phyloP scores from a whole-genome alignment of 1,140 invertebrate genomes.

The Leucophenga varia region DNA sequence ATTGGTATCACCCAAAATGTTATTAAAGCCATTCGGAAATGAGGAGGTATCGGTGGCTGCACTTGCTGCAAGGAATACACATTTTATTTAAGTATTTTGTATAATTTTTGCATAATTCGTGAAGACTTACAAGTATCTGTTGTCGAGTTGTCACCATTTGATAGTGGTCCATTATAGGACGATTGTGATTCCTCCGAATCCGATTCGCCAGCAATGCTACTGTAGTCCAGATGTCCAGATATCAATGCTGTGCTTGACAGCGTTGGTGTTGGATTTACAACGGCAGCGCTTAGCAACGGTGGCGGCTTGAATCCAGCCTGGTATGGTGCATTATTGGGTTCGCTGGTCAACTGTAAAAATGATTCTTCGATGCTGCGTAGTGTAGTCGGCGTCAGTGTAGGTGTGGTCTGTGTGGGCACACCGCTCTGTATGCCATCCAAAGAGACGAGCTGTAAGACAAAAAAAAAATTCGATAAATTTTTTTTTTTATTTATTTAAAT shows the following conservation, averaged over 20 bases:
- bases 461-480: no score
- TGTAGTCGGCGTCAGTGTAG: constrained; percentile 90
- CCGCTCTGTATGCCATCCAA: constrained; percentile 81
- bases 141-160: constrained; percentile 49
- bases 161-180: constrained; percentile 36
- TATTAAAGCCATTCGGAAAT: constrained; percentile 40
- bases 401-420: constrained; percentile 85
- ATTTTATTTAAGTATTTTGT: constrained; percentile 8
- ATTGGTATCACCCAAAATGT: constrained; percentile 33
- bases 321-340: constrained; percentile 71
- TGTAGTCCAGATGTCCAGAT: constrained; percentile 9
- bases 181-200: constrained; percentile 46
- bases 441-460: constrained; percentile 72
- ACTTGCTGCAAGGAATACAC: constrained; percentile 31
- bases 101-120: neutral
- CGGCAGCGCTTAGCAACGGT: constrained; percentile 18
- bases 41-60: constrained; percentile 50
- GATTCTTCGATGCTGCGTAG: constrained; percentile 87
- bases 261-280: constrained; percentile 10
- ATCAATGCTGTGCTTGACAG: constrained; percentile 11
- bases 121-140: constrained; percentile 55
- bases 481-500: no score
- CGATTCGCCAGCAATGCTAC: constrained; percentile 30
- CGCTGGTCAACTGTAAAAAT: constrained; percentile 68
- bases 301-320: constrained; percentile 91